phyloP scores from a whole-genome alignment of 1,140 invertebrate genomes.

The Drosophila triauraria region DNA sequence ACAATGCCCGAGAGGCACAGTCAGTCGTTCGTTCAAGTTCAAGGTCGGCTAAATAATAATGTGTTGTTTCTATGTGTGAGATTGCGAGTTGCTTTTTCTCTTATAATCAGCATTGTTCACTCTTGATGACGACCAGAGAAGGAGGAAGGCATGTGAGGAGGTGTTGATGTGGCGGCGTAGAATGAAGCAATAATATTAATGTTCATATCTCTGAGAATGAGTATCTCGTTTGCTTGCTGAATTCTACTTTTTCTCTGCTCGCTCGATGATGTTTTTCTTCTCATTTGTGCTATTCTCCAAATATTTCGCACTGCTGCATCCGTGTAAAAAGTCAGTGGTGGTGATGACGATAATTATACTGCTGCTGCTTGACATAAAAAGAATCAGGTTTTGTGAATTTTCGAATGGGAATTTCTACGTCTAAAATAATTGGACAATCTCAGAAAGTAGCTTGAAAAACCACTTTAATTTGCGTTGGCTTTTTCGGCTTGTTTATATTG shows the following conservation, averaged over 20 bases:
- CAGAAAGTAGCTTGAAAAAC: constrained; percentile 11
- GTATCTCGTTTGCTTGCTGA: constrained; percentile 23
- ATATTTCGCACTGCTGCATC: constrained; percentile 33
- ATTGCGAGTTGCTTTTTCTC: constrained; percentile 39
- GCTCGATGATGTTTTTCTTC: constrained; percentile 24
- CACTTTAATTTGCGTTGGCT: constrained; percentile 10
- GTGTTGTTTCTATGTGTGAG: constrained; percentile 46
- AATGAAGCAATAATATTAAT: constrained; percentile 54
- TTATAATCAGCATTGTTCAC: constrained; percentile 50
- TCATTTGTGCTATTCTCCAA: constrained; percentile 32
- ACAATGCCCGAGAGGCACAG: constrained; percentile 40
- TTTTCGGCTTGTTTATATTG: neutral
- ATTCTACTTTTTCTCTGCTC: constrained; percentile 7
- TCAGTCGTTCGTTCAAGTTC: constrained; percentile 71
- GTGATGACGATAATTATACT: constrained; percentile 21
- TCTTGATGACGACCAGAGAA: constrained; percentile 3
- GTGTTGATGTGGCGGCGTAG: constrained; percentile 13
- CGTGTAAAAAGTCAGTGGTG: constrained; percentile 28
- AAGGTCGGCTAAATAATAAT: constrained; percentile 72
- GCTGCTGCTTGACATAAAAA: constrained; percentile 16
- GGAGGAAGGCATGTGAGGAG: neutral
- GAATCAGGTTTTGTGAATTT: constrained; percentile 56
- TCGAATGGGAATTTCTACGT: constrained; percentile 26
- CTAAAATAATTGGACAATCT: constrained; percentile 4
- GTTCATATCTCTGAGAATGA: constrained; percentile 46